Evolutionary conservation across 2,113 vertebrate genomes (phyloP).

Genomic region (Oreochromis niloticus): DNA sequence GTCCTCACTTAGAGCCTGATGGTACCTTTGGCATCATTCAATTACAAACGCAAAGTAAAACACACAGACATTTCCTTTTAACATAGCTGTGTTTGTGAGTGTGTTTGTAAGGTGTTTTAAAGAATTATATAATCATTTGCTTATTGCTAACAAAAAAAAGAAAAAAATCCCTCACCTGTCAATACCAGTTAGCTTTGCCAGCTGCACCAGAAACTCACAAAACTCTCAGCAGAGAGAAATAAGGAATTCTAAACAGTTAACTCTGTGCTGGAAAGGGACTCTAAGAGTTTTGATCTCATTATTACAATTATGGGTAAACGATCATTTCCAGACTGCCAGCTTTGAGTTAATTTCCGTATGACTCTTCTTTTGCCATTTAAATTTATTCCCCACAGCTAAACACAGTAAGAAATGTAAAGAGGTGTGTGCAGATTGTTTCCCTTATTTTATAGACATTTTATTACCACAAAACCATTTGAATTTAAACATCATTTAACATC

Average conservation of each 20-base stretch:
- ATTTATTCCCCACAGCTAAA: accelerated
- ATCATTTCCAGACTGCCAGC: accelerated
- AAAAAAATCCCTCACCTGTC: neutral
- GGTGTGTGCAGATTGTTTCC: accelerated
- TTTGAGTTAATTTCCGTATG: accelerated
- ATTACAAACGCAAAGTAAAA: neutral
- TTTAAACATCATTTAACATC: neutral
- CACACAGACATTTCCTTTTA: neutral
- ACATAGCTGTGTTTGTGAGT: neutral
- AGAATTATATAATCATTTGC: neutral
- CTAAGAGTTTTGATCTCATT: neutral
- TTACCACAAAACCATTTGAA: neutral
- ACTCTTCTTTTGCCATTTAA: neutral
- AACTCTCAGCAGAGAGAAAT: too few species aligned
- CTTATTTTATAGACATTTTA: neutral
- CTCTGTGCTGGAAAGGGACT: neutral
- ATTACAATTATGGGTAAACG: neutral
- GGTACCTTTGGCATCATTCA: neutral
- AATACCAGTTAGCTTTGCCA: neutral
- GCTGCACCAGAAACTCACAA: too few species aligned
- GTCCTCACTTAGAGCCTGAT: neutral
- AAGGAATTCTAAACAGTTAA: neutral
- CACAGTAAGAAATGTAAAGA: neutral
- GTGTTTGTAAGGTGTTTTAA: neutral
- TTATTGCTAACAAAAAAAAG: neutral